Evolutionary conservation across 2,888 invertebrate species (phyloP).

Genomic region (Diabrotica balteata): DNA sequence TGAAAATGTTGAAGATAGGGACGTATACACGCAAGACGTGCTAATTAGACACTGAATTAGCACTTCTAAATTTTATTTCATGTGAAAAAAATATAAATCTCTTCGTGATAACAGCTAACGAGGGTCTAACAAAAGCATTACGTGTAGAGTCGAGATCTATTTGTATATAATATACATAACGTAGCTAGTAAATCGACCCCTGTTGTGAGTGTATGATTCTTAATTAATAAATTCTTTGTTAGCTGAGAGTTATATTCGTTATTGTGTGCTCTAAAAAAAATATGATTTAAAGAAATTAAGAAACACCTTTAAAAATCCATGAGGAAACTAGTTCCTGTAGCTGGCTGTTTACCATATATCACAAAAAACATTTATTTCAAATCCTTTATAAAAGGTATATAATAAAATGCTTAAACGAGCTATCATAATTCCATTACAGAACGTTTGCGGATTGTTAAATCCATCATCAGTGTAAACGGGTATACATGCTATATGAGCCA

Average conservation of each 20-base stretch:
- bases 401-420: no score
- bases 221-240: no score
- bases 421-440: no score
- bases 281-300: neutral
- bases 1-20: conserved; percentile 4
- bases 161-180: neutral
- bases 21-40: conserved; percentile 14
- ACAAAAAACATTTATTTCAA: no score
- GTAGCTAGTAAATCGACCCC: neutral
- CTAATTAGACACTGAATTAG: conserved; percentile 9
- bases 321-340: no score
- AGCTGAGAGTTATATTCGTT: no score
- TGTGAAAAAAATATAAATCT: conserved; percentile 25
- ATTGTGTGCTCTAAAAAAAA: neutral
- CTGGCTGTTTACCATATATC: no score
- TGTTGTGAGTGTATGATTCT: neutral
- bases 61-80: conserved; percentile 9
- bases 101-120: conserved; percentile 20
- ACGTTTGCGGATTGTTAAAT: no score
- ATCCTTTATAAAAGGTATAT: no score
- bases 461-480: no score
- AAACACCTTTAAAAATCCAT: no score
- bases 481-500: no score
- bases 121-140: conserved; percentile 1
- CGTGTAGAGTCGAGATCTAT: neutral